phyloP scores from a whole-genome alignment of 2,113 vertebrate genomes.

The Nannobrachium achirus region DNA sequence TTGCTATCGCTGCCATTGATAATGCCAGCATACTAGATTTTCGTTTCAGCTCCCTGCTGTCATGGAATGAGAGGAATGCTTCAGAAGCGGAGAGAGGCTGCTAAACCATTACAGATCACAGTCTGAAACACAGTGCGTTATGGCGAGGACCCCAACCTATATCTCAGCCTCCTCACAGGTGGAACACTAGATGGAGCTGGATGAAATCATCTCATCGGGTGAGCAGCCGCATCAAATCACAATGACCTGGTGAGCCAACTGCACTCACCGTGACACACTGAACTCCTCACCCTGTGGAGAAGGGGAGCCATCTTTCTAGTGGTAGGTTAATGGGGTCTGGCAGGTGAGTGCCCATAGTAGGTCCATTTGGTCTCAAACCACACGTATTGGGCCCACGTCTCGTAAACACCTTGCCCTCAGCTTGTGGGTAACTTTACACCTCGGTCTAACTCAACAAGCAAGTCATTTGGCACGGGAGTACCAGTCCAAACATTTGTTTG shows the following conservation, averaged over 20 bases:
- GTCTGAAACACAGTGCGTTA: conserved; percentile 23
- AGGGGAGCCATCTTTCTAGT: conserved; percentile 21
- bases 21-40: conserved; percentile 8
- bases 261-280: conserved; percentile 17
- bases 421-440: conserved; percentile 74
- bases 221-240: conserved; percentile 35
- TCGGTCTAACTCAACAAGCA: conserved; percentile 60
- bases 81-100: not conserved
- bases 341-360: conserved; percentile 57
- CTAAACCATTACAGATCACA: conserved; percentile 11
- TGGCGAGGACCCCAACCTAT: conserved; percentile 27
- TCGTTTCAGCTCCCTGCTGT: conserved; percentile 13
- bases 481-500: conserved; percentile 76
- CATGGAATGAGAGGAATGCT: conserved; percentile 25
- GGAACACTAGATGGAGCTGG: conserved; percentile 47
- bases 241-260: conserved; percentile 29
- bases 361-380: conserved; percentile 71
- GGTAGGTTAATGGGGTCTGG: conserved; percentile 50
- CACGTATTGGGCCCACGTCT: conserved; percentile 62
- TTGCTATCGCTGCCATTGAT: not conserved
- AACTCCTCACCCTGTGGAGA: conserved; percentile 44
- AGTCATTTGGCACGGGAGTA: conserved; percentile 58
- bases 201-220: conserved; percentile 39
- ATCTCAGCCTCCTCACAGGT: conserved; percentile 20
- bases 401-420: conserved; percentile 65